phyloP scores from a whole-genome alignment of 2,113 vertebrate genomes.

The Herpetotheres cachinnans region DNA sequence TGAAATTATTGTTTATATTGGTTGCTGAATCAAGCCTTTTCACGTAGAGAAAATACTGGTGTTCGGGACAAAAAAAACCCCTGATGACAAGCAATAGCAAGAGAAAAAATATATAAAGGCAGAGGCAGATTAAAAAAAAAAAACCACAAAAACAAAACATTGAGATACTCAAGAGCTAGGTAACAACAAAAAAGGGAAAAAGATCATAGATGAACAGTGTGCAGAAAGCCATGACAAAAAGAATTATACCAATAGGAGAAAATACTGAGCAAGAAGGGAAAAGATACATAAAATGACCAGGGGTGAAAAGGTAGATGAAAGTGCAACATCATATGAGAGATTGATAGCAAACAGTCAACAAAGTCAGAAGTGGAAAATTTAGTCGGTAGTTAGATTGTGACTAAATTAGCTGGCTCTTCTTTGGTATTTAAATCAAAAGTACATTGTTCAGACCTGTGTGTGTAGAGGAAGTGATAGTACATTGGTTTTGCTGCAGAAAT shows the following conservation, averaged over 20 bases:
- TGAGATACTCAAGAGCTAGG: not conserved
- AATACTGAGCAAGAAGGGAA: not conserved
- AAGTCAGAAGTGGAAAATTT: not conserved
- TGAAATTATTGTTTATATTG: not conserved
- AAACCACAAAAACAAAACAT: not conserved
- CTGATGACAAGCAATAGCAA: not conserved
- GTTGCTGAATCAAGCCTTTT: not conserved
- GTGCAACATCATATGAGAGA: not conserved
- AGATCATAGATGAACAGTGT: not conserved
- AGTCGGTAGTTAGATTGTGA: not conserved
- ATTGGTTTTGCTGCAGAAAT: not conserved
- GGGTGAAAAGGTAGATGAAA: not conserved
- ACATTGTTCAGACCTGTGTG: not conserved
- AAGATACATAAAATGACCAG: not conserved
- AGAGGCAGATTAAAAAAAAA: not conserved
- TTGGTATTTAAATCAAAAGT: not conserved
- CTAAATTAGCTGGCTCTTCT: not conserved
- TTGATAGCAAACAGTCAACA: not conserved
- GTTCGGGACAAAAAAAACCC: not conserved
- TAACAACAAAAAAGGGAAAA: not conserved
- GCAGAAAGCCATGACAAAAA: not conserved
- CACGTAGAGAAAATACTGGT: not conserved
- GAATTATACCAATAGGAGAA: not conserved
- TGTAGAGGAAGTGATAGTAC: not conserved
- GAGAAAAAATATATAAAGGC: not conserved